A percentile compares a stretch with the other conserved stretches of the same genome.
These are phyloP conservation scores for Grammomys surdaster DNA, from an alignment of 2,113 vertebrate species.

Conservation along the genomic window DNA sequence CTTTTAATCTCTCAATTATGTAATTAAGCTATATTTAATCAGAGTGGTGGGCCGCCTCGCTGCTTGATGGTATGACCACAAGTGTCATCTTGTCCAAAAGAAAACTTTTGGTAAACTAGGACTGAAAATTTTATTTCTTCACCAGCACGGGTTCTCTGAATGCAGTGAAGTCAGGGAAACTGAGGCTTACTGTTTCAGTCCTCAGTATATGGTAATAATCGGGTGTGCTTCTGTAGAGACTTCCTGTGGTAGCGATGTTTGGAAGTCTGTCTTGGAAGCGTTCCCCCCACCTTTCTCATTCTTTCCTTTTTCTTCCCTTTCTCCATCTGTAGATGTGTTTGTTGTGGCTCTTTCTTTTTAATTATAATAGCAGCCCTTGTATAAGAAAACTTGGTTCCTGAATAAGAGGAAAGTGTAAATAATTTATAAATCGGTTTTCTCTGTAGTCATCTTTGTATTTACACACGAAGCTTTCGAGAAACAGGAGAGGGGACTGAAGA, in stretches of 20 bases:
- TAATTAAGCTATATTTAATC: conserved; percentile 69
- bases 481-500: background rate
- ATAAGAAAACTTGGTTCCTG: conserved; percentile 38
- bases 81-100: conserved; percentile 60
- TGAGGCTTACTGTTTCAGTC: conserved; percentile 39
- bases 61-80: background rate
- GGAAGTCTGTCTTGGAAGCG: conserved; percentile 1
- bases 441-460: background rate
- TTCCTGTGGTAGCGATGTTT: conserved; percentile 28
- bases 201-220: background rate
- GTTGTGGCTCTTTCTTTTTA: background rate
- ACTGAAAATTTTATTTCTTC: conserved; percentile 54
- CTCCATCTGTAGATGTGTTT: background rate
- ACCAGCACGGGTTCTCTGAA: background rate
- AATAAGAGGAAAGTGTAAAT: conserved; percentile 25
- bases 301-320: background rate
- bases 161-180: conserved; percentile 51
- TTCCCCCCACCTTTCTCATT: background rate
- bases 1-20: background rate
- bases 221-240: background rate
- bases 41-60: background rate
- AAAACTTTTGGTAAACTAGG: conserved; percentile 40
- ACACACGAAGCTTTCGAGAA: background rate
- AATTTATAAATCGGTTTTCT: background rate
- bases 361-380: background rate